A percentile compares a stretch with the other conserved stretches of the same genome.
Conservation (phyloP, 1,140 invertebrate genomes). For the Prorops nasuta region DNA sequence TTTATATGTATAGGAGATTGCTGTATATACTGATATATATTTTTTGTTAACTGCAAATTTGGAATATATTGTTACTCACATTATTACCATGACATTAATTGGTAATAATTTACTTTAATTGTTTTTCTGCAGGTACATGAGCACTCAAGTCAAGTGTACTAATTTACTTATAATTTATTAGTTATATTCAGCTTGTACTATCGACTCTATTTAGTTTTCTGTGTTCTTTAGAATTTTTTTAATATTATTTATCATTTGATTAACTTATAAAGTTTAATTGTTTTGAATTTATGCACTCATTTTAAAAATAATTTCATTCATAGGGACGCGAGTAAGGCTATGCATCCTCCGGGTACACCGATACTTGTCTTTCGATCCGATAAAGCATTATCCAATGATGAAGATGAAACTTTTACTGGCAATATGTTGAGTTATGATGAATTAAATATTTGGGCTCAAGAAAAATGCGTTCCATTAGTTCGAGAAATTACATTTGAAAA, state of each 20-base stretch:
- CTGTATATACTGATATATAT: too few relatives aligned
- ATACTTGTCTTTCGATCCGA: slow-evolving; percentile 81
- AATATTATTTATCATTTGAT: too few relatives aligned
- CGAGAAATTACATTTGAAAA: slow-evolving; percentile 98
- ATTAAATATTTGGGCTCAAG: slow-evolving; percentile 81
- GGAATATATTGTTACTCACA: too few relatives aligned
- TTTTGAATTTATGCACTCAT: slow-evolving; percentile 6
- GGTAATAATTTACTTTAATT: too few relatives aligned
- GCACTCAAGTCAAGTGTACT: too few relatives aligned
- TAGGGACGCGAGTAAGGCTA: slow-evolving; percentile 64
- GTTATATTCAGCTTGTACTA: too few relatives aligned
- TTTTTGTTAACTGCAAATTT: too few relatives aligned
- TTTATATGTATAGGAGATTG: too few relatives aligned
- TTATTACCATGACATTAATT: too few relatives aligned
- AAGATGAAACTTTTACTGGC: slow-evolving; percentile 78
- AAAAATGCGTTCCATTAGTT: slow-evolving; percentile 84
- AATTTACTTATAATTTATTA: too few relatives aligned
- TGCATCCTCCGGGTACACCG: slow-evolving; percentile 79
- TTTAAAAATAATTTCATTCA: slow-evolving; percentile 7
- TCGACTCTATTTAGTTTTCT: neutral
- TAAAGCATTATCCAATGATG: slow-evolving; percentile 73
- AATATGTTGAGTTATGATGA: slow-evolving; percentile 74
- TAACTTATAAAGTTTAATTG: too few relatives aligned
- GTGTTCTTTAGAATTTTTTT: neutral
- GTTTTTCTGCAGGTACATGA: too few relatives aligned